Base-by-base conservation (phyloP, 2,113 vertebrate genomes). In the Nothoprocta pentlandii region DNA sequence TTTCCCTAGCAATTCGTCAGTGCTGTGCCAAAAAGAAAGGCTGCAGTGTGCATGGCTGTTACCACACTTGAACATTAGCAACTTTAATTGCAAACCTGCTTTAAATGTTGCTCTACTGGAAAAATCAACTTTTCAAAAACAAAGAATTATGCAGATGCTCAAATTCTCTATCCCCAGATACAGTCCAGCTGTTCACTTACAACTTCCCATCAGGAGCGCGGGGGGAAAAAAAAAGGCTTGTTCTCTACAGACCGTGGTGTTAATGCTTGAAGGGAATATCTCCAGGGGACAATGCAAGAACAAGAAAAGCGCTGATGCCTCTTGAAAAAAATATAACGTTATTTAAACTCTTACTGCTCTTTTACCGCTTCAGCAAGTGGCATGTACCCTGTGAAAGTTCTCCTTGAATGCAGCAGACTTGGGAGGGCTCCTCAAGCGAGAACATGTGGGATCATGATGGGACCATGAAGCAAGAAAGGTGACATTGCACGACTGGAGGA, bases 1-100 rank as follows among this genome's bases (percentile, higher is more conserved):
- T 96, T 92, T 82, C 82, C 82, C 83, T 92, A 83, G 95, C 92
- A 93, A 87, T 92, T 87, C 84, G 51, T 79, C 85, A 87, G 62
- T 47, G 19, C 76, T 86, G 85, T 66, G 51, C 93, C 87, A 83
- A 95, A 85, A 67, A 90, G 80, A 92, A 75, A 92, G 78, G 76
- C 76, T 94, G 85, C 49, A 80, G 64, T 26, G 6, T 87, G 76
- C 75, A 47, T 90, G 87, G 61, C 68, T 96, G 19, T 49, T 96
- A 88, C 78, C 69, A 76, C 64, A 83, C 53, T 84, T 66, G 34
- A 76, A 16, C 58, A 89, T 96, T 95, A 96, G 85, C 86, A 93
- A 96, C 91, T 94, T 89, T 82, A 89, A 96, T 88, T 39, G 47
- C 47, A 59, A 80, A 91, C 84, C 69, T 95, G 84, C 54, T 90